phyloP scores from a whole-genome alignment of 2,797 vertebrate genomes.

The Sebastiscus albofasciatus region DNA sequence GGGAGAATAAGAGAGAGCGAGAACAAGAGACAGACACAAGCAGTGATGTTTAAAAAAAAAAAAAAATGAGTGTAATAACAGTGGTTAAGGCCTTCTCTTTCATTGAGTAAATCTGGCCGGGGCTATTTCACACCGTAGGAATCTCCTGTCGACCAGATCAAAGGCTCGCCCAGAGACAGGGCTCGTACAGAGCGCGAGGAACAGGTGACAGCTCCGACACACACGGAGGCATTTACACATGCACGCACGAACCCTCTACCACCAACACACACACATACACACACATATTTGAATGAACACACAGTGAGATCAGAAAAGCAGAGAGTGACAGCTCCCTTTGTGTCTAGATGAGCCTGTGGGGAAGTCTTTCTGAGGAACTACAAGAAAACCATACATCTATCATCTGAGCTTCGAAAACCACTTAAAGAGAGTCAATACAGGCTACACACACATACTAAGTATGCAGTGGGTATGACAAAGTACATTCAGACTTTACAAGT shows the following conservation, averaged over 20 bases:
- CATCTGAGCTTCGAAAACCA: conserved; percentile 66
- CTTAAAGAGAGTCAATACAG: conserved; percentile 64
- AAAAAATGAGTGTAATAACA: conserved; percentile 76
- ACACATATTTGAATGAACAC: conserved; percentile 53
- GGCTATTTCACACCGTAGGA: conserved; percentile 84
- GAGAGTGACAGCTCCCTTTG: conserved; percentile 72
- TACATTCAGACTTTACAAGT: conserved; percentile 63
- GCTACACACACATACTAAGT: conserved; percentile 34
- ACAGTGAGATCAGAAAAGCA: conserved; percentile 69
- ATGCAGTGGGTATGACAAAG: conserved; percentile 62
- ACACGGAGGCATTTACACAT: conserved; percentile 47
- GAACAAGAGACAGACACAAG: conserved; percentile 48
- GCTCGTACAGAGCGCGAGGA: conserved; percentile 63
- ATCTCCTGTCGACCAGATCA: conserved; percentile 82
- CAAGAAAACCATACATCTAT: conserved; percentile 64
- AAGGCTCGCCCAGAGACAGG: conserved; percentile 75
- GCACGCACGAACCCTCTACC: conserved; percentile 22
- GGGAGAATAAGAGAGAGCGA: background rate
- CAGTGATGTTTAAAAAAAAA: conserved; percentile 64
- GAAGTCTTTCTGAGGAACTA: conserved; percentile 48
- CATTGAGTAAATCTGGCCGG: conserved; percentile 79
- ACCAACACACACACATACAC: conserved; percentile 8
- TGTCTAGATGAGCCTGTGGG: conserved; percentile 58
- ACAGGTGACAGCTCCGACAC: conserved; percentile 81
- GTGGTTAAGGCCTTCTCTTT: conserved; percentile 80